Percentiles rank a stretch among this genome's conserved stretches.
Conservation (phyloP, 2,888 invertebrate genomes). For the Apodemia arnacis region DNA sequence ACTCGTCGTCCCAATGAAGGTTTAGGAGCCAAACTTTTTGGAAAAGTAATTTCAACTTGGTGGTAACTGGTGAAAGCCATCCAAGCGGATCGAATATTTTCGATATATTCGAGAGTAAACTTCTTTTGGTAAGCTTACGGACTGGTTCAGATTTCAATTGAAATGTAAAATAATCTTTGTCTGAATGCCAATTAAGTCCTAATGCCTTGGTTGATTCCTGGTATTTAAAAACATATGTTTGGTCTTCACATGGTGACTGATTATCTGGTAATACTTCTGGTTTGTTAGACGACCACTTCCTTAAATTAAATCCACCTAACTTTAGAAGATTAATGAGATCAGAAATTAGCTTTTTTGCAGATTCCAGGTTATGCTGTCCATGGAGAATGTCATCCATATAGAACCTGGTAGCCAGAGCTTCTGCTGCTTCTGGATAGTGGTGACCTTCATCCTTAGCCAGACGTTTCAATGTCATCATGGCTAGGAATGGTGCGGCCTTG, state of each 20-base stretch:
- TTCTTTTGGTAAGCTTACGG: constrained; percentile 17
- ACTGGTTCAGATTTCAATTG: background rate
- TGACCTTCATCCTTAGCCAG: constrained; percentile 57
- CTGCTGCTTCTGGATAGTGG: constrained; percentile 38
- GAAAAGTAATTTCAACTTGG: background rate
- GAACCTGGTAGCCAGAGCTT: background rate
- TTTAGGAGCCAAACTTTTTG: background rate
- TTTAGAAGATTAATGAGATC: constrained; percentile 18
- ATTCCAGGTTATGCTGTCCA: no score
- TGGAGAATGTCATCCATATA: no score
- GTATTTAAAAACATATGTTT: constrained; percentile 2
- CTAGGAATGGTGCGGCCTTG: constrained; percentile 63
- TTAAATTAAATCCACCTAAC: constrained; percentile 27
- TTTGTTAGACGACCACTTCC: constrained; percentile 30
- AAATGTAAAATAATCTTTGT: no score
- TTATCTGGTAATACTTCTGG: no score
- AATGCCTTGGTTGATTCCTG: background rate
- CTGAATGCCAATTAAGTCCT: no score
- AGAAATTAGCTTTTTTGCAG: background rate
- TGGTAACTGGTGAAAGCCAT: constrained; percentile 17
- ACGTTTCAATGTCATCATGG: constrained; percentile 76
- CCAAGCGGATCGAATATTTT: constrained; percentile 26
- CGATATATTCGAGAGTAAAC: constrained; percentile 14
- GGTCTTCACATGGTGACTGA: no score
- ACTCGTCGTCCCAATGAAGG: background rate